These are phyloP conservation scores for Podilymbus podiceps DNA, from an alignment of 2,113 vertebrate species.

Conservation along the genomic window DNA sequence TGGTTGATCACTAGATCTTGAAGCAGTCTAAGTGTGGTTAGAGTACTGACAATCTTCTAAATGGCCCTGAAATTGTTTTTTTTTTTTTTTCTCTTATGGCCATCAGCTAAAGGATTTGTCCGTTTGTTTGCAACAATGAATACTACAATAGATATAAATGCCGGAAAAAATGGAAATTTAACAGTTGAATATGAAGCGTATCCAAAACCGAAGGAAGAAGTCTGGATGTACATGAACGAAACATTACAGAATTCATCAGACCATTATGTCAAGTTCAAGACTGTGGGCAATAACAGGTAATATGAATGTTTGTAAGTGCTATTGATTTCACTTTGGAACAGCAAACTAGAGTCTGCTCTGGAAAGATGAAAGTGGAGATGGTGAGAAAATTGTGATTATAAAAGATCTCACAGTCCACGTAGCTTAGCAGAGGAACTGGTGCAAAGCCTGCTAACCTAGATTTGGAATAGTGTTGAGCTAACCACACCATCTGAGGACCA, in stretches of 20 bases:
- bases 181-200: conserved; percentile 85
- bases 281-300: conserved; percentile 84
- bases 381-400: background rate
- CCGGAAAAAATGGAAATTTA: conserved; percentile 87
- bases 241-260: conserved; percentile 86
- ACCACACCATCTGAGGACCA: background rate
- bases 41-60: background rate
- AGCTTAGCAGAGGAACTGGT: background rate
- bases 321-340: background rate
- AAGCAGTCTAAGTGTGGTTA: background rate
- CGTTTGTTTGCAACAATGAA: conserved; percentile 76
- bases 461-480: background rate
- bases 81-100: background rate
- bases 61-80: conserved; percentile 20
- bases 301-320: background rate
- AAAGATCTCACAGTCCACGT: background rate
- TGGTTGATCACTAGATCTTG: background rate
- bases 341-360: background rate
- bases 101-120: conserved; percentile 90
- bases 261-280: conserved; percentile 83
- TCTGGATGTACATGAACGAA: conserved; percentile 86
- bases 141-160: conserved; percentile 84
- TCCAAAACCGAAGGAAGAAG: conserved; percentile 78
- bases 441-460: background rate
- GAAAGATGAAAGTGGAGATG: background rate